Conservation (phyloP, 1,140 invertebrate genomes). For the Cephus cinctus region DNA sequence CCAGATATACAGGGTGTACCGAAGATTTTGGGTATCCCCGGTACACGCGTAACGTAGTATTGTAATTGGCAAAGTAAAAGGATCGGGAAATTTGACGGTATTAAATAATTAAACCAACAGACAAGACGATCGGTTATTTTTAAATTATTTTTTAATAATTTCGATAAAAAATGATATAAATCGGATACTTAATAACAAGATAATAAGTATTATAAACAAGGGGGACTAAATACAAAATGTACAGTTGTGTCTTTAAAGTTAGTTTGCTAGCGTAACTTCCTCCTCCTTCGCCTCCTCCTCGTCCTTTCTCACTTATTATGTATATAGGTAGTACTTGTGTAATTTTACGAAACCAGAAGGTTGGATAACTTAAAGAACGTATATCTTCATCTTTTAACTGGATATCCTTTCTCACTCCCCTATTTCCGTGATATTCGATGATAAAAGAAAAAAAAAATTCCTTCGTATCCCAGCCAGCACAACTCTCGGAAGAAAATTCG, state of each 20-base stretch:
- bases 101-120: too few relatives aligned
- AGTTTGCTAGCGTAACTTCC: slow-evolving; percentile 48
- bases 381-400: slow-evolving; percentile 36
- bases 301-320: slow-evolving; percentile 43
- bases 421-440: not conserved
- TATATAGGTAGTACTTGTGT: slow-evolving; percentile 40
- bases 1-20: too few relatives aligned
- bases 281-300: too few relatives aligned
- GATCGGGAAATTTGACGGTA: too few relatives aligned
- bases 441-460: slow-evolving; percentile 5
- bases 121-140: slow-evolving; percentile 40
- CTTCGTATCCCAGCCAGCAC: too few relatives aligned
- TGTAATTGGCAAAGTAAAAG: too few relatives aligned
- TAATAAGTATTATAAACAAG: slow-evolving; percentile 59
- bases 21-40: too few relatives aligned
- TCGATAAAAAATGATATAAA: slow-evolving; percentile 59
- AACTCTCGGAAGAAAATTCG: too few relatives aligned
- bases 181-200: slow-evolving; percentile 57
- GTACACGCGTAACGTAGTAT: too few relatives aligned
- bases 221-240: slow-evolving; percentile 56
- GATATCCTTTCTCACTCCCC: slow-evolving; percentile 14
- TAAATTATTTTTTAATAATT: slow-evolving; percentile 58
- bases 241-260: slow-evolving; percentile 53
- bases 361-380: slow-evolving; percentile 43
- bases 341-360: slow-evolving; percentile 47